Base-by-base conservation (phyloP, 2,797 vertebrate genomes). In the Bradypodion ventrale region DNA sequence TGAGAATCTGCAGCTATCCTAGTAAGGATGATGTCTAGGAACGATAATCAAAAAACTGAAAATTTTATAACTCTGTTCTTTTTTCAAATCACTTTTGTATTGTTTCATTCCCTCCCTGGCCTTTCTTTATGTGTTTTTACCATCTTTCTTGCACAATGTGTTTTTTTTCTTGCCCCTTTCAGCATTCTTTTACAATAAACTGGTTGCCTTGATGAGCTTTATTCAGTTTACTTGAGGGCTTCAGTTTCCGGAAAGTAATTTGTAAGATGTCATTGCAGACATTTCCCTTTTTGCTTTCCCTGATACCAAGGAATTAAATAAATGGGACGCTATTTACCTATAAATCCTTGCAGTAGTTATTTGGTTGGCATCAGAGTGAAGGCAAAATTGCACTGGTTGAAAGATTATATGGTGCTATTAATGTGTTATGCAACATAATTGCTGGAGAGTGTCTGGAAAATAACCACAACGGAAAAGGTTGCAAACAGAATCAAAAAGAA, bases 311-410 rank as follows among this genome's bases (percentile, higher is more conserved):
- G 80, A 80, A 29, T 66, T 56, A 85, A 80, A 85, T 68, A 27
- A 44, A 79, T 66, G 44, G 42, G 70, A 65, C 85, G 72, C 75
- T 35, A 75, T 60, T 75, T 73, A 66, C 37, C n/a, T 75, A 80
- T 75, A 80, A 85, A 75, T 68, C 40, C 40, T 29, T 46, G 77
- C 83, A 79, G 62, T 60, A 9, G 46, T 16, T 80, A 68, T 29
- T 75, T 75, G 78, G 46, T 59, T 75, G 68, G 78, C 72, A 75
- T 85, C 68, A 59, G 78, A 80, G 68, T 74, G 78, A 85, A 75
- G 84, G 69, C 46, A 42, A 40, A 42, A 56, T 12, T 44, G 60
- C 13, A 44, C 27, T n/a, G 46, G 35, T 66, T n/a, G 46, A 68
- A 83, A 73, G 62, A n/a, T 75, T 52, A 75, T 56, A 19, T 15